Evolutionary conservation across 2,888 invertebrate genomes (phyloP), one percentile per base, ranked within the genome.

Genomic region (Rhogogaster chlorosoma): DNA sequence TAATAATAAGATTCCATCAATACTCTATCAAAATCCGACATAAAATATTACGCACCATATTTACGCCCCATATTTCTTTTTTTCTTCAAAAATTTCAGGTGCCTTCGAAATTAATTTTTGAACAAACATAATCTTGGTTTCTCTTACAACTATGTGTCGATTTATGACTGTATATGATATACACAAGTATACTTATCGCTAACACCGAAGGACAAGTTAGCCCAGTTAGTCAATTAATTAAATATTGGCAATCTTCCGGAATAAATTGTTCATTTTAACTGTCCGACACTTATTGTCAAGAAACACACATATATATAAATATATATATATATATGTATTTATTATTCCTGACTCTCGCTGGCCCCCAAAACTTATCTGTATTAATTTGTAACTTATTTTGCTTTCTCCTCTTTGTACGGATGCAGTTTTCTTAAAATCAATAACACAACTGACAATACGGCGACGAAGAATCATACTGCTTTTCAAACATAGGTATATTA

Each of bases 131-230:
- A 42, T 9, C 22, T 29, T 15, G 49, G 26, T 73, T 73, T 42
- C 26, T 53, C 77, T 77, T 49, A 49, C 12, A 77, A 53, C 32
- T 77, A 77, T 15, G 18, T 45, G 53, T 77, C 49, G 32, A 49
- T 32, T 77, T 53, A 53, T 53, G 18, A 29, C 6, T 53, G 53
- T 53, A n/a, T 53, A 53, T 53, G 53, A n/a, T 53, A 53, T 53
- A 53, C 53, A 53, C 49, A 45, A 15, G 45, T 45, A 26, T 71
- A 75, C 26, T 42, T 42, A 75, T 75, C 22, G 22, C 75, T 75
- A 75, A 75, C 75, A 75, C 49, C 75, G 36, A 70, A 70, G 29
- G 36, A 70, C 36, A 36, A 18, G 5, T 38, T 5, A 22, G 10
- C 12, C 12, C n/a, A 9, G 29, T 45, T 45, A 45, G 10, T 75